Evolutionary conservation across 2,888 invertebrate species (phyloP).

Genomic region (Mycogona germanica): DNA sequence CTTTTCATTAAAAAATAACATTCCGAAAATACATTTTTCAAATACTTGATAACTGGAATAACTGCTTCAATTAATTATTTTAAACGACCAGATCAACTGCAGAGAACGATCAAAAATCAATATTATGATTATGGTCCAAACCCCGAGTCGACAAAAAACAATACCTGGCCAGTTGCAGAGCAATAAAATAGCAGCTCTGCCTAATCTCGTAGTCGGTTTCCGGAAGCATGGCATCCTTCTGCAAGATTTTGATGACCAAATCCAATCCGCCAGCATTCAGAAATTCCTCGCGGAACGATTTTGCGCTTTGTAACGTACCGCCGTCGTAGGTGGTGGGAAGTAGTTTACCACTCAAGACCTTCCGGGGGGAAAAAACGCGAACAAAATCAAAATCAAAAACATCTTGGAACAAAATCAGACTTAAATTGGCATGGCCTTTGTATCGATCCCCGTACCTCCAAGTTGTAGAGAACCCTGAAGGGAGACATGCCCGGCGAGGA

Average conservation of each 20-base stretch:
- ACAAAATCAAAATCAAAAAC: too few relatives aligned
- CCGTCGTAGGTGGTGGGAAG: conserved; percentile 35
- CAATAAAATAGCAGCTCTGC: conserved; percentile 37
- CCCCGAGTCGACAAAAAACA: neutral
- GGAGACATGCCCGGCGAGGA: conserved; percentile 33
- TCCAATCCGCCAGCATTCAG: conserved; percentile 36
- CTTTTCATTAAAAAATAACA: too few relatives aligned
- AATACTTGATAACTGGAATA: too few relatives aligned
- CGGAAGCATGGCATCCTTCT: conserved; percentile 34
- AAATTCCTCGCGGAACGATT: conserved; percentile 36
- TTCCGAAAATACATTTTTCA: too few relatives aligned
- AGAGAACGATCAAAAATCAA: neutral
- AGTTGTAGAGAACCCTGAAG: conserved; percentile 38
- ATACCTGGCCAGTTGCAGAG: conserved; percentile 36
- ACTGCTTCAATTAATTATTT: too few relatives aligned
- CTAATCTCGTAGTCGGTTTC: conserved; percentile 37
- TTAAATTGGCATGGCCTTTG: too few relatives aligned
- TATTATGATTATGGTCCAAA: neutral
- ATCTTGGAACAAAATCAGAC: too few relatives aligned
- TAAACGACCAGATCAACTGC: too few relatives aligned
- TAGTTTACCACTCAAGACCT: conserved; percentile 36
- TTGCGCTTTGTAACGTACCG: conserved; percentile 29
- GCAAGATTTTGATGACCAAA: conserved; percentile 35
- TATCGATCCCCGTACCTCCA: conserved; percentile 35
- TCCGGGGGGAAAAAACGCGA: too few relatives aligned